Evolutionary conservation across 2,797 vertebrate species (phyloP), one percentile per base, ranked within the genome.

Genomic region (Heterohyrax brucei): DNA sequence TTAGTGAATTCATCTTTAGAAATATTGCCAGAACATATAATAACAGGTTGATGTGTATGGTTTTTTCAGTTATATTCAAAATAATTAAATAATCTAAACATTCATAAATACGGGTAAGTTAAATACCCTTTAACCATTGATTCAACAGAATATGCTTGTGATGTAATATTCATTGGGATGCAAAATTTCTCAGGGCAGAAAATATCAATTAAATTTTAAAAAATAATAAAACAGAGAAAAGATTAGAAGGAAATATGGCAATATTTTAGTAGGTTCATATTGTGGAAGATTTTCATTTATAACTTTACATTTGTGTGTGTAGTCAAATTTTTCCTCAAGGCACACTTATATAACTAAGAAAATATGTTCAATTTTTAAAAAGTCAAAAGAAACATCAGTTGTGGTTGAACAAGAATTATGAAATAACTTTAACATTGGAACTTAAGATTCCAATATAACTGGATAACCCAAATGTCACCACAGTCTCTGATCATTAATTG

Each of bases 401-500:
- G n/a, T 21, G 14, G 7, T 21, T 24, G 39, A 88, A 92, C 87
- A 46, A 88, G 66, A 95, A 88, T 78, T n/a, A 48, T 50, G 86
- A 85, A 68, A 28, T 70, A 66, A 33, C 59, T 89, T 83, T 56
- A 77, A 83, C 1, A 61, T 84, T 95, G 94, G 97, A 96, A 94
- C 94, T 92, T 93, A 95, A 95, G 87, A 89, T 76, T 90, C 68
- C 70, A 95, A 10, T 30, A 21, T 79, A 91, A 56, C 91, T 95
- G 53, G 83, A 95, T 91, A 93, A 75, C 33, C 80, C 95, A 95
- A 96, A 95, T 77, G 93, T 87, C 91, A 96, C 14, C 95, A 93
- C 72, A 79, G 87, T 83, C 92, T 95, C 85, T 53, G 66, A 94
- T 83, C 46, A 8, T 24, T 96, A 89, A 44, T 18, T 91, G 84